These are phyloP conservation scores for Climacteris rufus DNA, from an alignment of 2,113 vertebrate genomes.

Conservation along the genomic window DNA sequence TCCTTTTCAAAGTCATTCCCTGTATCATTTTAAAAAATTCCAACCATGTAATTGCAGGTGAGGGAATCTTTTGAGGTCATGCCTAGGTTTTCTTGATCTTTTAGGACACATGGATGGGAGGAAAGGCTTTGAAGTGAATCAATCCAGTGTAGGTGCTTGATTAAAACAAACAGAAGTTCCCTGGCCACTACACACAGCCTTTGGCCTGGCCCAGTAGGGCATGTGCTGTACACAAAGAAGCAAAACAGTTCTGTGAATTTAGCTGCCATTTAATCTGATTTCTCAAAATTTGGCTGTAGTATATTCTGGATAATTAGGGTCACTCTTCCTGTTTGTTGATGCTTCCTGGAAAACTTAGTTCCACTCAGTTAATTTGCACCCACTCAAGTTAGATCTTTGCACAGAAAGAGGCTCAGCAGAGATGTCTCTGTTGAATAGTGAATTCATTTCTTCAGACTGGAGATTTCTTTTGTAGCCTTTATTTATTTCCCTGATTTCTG, in stretches of 20 bases:
- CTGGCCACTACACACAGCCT: background rate
- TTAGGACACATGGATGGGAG: background rate
- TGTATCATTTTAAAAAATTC: background rate
- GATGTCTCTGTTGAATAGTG: background rate
- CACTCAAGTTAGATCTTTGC: background rate
- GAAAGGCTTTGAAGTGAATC: background rate
- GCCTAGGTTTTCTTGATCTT: background rate
- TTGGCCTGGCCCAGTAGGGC: background rate
- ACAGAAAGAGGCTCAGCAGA: background rate
- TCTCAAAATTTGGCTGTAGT: background rate
- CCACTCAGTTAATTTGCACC: background rate
- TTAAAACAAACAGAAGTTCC: background rate
- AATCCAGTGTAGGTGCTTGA: background rate
- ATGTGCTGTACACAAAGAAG: background rate
- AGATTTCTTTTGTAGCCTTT: background rate
- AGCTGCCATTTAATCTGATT: conserved; percentile 4
- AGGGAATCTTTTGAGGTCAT: background rate
- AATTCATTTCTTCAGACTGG: background rate
- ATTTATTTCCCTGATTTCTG: background rate
- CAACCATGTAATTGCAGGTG: background rate
- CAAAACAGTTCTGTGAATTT: conserved; percentile 44
- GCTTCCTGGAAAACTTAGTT: conserved; percentile 18
- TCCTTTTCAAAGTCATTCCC: background rate
- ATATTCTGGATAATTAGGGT: conserved; percentile 3
- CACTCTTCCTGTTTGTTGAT: conserved; percentile 35